phyloP scores from a whole-genome alignment of 23 tunicate species.

The Aplidium turbinatum region DNA sequence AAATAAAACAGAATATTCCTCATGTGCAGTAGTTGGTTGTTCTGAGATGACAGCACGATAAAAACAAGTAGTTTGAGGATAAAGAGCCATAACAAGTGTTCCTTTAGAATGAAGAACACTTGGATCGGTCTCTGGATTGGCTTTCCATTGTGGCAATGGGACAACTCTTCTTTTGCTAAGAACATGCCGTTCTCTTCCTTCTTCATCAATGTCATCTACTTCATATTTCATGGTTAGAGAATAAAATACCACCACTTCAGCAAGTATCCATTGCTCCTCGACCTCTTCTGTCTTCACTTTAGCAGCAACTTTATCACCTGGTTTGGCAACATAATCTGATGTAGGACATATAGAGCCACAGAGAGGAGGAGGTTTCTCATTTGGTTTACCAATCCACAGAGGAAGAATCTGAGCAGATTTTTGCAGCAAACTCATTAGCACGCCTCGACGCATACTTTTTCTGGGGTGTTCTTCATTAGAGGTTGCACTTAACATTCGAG shows the following conservation, averaged over 20 bases:
- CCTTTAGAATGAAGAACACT: conserved; percentile 48
- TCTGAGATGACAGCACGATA: conserved; percentile 76
- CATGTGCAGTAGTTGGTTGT: conserved; percentile 64
- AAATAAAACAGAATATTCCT: conserved; percentile 92
- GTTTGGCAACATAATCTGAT: conserved; percentile 66
- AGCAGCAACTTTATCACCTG: conserved; percentile 95
- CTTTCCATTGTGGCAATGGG: conserved; percentile 95
- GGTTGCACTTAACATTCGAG: conserved; percentile 28
- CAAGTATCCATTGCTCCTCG: conserved; percentile 99
- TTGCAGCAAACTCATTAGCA: conserved; percentile 90
- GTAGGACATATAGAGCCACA: conserved; percentile 86
- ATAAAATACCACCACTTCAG: conserved; percentile 84
- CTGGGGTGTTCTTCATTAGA: conserved; percentile 61
- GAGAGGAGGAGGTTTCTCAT: conserved; percentile 72
- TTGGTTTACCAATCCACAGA: conserved; percentile 93
- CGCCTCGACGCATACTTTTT: conserved; percentile 92
- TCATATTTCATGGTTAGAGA: conserved; percentile 53
- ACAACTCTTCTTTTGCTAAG: conserved; percentile 92
- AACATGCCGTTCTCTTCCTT: conserved; percentile 69
- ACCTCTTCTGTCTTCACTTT: conserved; percentile 63
- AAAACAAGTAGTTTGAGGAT: conserved; percentile 99
- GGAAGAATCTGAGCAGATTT: conserved; percentile 87
- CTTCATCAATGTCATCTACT: conserved; percentile 99
- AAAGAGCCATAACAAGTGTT: conserved; percentile 86
- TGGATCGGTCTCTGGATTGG: conserved; percentile 90